Evolutionary conservation across 2,113 vertebrate genomes (phyloP), one percentile per base, ranked within the genome.

Genomic region (Corvus cornix): DNA sequence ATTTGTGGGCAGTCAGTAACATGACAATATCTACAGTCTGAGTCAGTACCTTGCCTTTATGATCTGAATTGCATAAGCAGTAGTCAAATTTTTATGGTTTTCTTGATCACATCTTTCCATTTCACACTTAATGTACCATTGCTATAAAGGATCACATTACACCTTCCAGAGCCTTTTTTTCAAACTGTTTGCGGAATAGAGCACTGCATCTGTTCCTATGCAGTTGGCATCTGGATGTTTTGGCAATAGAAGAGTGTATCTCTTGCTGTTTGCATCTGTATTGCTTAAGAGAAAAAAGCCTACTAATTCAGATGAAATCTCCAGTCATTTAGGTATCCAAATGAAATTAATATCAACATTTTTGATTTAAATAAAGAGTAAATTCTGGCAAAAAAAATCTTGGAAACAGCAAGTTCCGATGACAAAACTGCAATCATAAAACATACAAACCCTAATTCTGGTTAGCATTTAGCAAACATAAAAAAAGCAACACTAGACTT

Each of bases 61-160:
- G 60, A 87, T 31, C 49, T 51, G 85, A 85, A 74, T 23, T 88
- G 16, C 51, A 33, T 27, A 70, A 89, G 26, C 39, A 70, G 16
- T 30, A 80, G 18, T 66, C 49, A 94, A 88, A 77, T 83, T 53
- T 85, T 91, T 66, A 87, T 48, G 33, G 27, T 70, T 84, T 93
- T 74, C 37, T 90, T 85, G 59, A 83, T 77, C 88, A 63, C 27
- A 44, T 70, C 58, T 83, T 92, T 90, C 41, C 19, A 53, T 93
- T 93, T 95, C 75, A 86, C 51, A 86, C 31, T 64, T 85, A 94
- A 80, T 88, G 86, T 55, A 80, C n/a, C 59, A 41, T 43, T 69
- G 43, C 14, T 62, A 41, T 69, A 69, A 88, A 18, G 41, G 9
- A 14, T 90, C 23, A 58, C 23, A 17, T 27, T 83, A 39, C 39